Evolutionary conservation across 2,797 vertebrate species (phyloP), one percentile per base, ranked within the genome.

Genomic region (Hydrophis major): DNA sequence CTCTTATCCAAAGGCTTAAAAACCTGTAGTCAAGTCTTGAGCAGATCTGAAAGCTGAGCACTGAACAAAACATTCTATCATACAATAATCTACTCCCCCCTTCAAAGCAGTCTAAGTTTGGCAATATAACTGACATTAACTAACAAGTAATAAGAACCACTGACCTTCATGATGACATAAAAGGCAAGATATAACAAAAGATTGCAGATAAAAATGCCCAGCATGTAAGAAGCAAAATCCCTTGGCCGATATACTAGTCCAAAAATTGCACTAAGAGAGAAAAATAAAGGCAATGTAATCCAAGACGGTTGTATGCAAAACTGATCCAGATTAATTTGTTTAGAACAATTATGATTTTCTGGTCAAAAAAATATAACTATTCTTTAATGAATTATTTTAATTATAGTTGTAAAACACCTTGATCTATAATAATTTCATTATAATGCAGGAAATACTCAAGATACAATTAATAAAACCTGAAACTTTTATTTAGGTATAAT

Each of bases 151-250:
- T n/a, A 94, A 89, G 90, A 37, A 28, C 0, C 87, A 89, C 91
- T 8, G 97, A 98, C 98, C 98, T 98, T 98, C 98, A 98, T 98
- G 96, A 98, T 98, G 96, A 98, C 98, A 95, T 98, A 98, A 74
- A 98, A 98, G 89, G 98, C 97, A 96, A 98, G 94, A 86, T 98
- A 98, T 6, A 98, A 96, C 95, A 98, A 95, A 92, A 98, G 95
- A 95, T 98, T 98, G 87, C 97, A 97, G 95, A 98, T 98, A 55
- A 98, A 98, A 95, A 98, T 98, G 42, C 97, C 97, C 94, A 98
- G 94, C 91, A 98, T 95, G 93, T 98, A 98, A 88, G 98, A 98
- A 16, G 98, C 98, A 0, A 98, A 98, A 95, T 98, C 98, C 92
- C 96, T 97, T 87, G 98, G 98, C 1, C 97, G 97, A 94, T 96